These are phyloP conservation scores for Theropithecus gelada DNA, from an alignment of 2,113 vertebrate genomes.

Conservation along the genomic window DNA sequence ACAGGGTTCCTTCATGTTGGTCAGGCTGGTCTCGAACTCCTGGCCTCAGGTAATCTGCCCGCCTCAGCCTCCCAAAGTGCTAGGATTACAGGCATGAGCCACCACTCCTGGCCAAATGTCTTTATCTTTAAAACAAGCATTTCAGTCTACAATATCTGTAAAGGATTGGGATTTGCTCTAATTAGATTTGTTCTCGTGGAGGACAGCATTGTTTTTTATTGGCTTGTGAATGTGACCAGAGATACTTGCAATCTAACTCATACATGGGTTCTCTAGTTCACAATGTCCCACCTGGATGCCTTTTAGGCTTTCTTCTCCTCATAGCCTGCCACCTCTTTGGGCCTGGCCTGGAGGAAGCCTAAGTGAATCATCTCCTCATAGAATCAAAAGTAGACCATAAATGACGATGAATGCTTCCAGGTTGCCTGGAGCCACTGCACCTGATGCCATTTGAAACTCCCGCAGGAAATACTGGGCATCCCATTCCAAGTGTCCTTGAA, in stretches of 20 bases:
- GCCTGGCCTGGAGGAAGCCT: not conserved
- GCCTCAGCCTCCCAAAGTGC: no score
- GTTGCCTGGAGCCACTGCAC: not conserved
- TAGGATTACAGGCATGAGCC: no score
- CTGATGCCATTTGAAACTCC: constrained; percentile 2
- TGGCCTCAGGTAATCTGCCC: no score
- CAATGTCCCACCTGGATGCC: not conserved
- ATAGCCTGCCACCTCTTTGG: not conserved
- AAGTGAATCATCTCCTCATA: not conserved
- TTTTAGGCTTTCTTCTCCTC: not conserved
- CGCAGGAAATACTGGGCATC: not conserved
- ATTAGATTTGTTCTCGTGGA: not conserved
- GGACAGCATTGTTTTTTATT: not conserved
- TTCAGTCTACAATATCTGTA: not conserved
- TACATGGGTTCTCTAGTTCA: not conserved
- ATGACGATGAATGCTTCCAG: not conserved
- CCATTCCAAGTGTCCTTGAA: not conserved
- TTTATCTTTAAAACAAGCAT: constrained; percentile 27
- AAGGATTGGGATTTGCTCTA: not conserved
- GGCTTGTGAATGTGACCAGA: not conserved
- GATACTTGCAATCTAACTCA: not conserved
- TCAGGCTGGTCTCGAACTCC: no score
- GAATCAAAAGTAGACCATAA: not conserved
- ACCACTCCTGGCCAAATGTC: not conserved
- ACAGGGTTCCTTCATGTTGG: no score